Evolutionary conservation across 2,113 vertebrate genomes (phyloP).

Genomic region (Xerus inauris): DNA sequence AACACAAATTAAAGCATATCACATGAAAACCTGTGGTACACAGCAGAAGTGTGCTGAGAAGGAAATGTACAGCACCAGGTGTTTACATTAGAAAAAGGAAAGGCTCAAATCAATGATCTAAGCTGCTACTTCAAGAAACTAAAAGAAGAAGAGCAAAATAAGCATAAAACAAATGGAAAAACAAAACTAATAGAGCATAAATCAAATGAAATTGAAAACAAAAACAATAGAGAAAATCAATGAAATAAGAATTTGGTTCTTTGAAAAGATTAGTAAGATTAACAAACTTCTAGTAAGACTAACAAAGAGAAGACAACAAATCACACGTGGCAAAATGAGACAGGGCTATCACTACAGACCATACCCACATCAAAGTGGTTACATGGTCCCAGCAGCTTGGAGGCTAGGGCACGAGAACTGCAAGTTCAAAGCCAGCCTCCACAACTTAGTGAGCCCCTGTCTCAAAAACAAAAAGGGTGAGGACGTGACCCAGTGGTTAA

Average conservation of each 20-base stretch:
- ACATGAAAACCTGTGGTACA: background rate
- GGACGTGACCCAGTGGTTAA: too few relatives aligned
- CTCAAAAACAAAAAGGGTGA: too few relatives aligned
- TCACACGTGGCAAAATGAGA: background rate
- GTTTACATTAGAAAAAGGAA: background rate
- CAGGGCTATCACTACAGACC: background rate
- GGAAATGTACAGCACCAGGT: background rate
- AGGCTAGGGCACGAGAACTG: too few relatives aligned
- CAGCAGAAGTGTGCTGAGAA: background rate
- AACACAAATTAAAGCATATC: constrained; percentile 21
- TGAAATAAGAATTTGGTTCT: background rate
- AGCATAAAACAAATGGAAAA: background rate
- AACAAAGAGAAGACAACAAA: background rate
- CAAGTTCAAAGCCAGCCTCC: too few relatives aligned
- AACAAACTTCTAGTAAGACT: background rate
- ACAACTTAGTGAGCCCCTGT: too few relatives aligned
- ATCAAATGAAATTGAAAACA: background rate
- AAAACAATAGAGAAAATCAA: background rate
- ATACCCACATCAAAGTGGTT: background rate
- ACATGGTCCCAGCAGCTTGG: too few relatives aligned
- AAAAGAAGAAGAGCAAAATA: background rate
- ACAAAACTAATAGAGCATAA: background rate
- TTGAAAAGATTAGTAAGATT: background rate
- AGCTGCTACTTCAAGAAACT: background rate
- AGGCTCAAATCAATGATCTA: background rate